Evolutionary conservation across 2,888 invertebrate species (phyloP), one percentile per base, ranked within the genome.

Genomic region (Abrostola triplasia): DNA sequence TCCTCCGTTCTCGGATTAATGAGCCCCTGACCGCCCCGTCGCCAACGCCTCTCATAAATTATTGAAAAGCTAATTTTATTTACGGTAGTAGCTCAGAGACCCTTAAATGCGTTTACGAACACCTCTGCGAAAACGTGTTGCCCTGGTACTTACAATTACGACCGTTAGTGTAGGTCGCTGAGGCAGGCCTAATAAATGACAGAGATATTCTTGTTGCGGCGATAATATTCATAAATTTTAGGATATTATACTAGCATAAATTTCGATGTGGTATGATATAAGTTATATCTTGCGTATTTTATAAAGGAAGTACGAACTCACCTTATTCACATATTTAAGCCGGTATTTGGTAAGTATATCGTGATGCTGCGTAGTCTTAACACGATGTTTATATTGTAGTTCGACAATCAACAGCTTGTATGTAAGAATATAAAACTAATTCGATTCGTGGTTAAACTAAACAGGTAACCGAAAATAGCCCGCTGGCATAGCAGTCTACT

Each of bases 1-100:
- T 78, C 67, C 73, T 69, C 76, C 69, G 74, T 80, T 77, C 76
- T 70, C 73, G 67, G 77, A 82, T 84, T 84, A 85, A 86, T 82
- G 84, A 83, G 77, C 74, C 73, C 76, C 67, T 75, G 73, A 73
- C 74, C 76, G 74, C 52, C 62, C 76, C 72, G 71, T 72, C 79
- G 77, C 70, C 78, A 76, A 47, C 44, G 44, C 44, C 44, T 47
- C 73, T 81, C 80, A 80, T 85, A 79, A 83, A 83, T 84, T 81
- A 81, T 82, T 82, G 73, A 77, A 80, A 71, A 55, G 61, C 79
- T 72, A 70, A 79, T 79, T 70, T 78, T 75, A 75, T 80, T 68
- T 79, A 63, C 58, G 63, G 40, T 51, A 64, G 58, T 51, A 64
- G 60, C 65, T 10, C 57, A 24, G 41, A 10, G 11, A n/a, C 44